Base-by-base conservation (phyloP, 2,113 vertebrate species). In the Heliornis fulica region DNA sequence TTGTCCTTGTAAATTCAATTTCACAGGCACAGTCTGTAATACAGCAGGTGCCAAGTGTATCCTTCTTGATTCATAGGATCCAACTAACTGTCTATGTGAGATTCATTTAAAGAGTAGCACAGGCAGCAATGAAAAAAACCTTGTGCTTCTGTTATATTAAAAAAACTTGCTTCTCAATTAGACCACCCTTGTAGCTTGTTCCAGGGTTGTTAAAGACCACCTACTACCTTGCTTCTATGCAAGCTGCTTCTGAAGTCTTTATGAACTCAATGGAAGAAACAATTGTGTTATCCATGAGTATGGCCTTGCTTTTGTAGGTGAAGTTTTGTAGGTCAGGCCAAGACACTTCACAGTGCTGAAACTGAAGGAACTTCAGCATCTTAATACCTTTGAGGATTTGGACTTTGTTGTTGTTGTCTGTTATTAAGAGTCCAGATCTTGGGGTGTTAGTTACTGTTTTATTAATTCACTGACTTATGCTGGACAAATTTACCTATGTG, bases 1-100 rank as follows among this genome's bases (percentile, higher is more conserved):
- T 90, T 93, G 91, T 91, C 92, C 75, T 95, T 93, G 92, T 80
- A 91, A 96, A 96, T 97, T 91, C 79, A 72, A 90, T 94, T 96
- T 96, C 90, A 86, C 88, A 96, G 83, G 88, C 87, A 86, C 92
- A 95, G 64, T 95, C 95, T 95, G 92, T 94, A 97, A 92, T 6
- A 15, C 85, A 95, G 94, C 56, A 87, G 94, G 71, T 95, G 94
- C 93, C 92, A 95, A 94, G 71, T 86, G 66, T 93, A 96, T 83
- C 93, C 93, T 91, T 77, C 91, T 95, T 90, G 82, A 96, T 96
- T 96, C 79, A 53, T 66, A 77, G 83, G 82, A 90, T 96, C 95
- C 85, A 95, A 77, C 61, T 87, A 91, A 72, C 87, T 95, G 81
- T 91, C 70, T 94, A 6, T 53, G 60, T 93, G 71, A 78, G 78